Evolutionary conservation across 2,797 vertebrate species (phyloP).

Genomic region (Rachycentron canadum): DNA sequence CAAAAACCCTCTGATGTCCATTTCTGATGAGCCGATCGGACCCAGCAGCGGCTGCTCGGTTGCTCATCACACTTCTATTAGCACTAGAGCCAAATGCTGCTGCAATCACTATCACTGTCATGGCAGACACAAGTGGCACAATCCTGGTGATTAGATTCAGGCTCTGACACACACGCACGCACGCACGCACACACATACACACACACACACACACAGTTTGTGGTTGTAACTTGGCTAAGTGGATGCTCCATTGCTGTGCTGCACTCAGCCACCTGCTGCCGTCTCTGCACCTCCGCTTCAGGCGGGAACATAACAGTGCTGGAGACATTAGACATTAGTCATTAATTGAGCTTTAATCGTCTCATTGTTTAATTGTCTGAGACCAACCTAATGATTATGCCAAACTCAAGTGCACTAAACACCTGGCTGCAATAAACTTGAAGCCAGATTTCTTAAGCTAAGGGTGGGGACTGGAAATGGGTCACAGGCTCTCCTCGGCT

Average conservation of each 20-base stretch:
- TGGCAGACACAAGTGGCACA: constrained; percentile 71
- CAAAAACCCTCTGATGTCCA: constrained; percentile 54
- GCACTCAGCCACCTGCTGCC: constrained; percentile 78
- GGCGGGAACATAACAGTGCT: constrained; percentile 57
- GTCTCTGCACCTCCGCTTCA: constrained; percentile 53
- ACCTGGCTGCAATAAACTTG: constrained; percentile 75
- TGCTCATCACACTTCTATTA: constrained; percentile 72
- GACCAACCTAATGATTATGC: constrained; percentile 74
- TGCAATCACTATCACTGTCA: constrained; percentile 75
- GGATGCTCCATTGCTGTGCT: constrained; percentile 57
- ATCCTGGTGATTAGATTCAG: constrained; percentile 70
- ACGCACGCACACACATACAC: constrained; percentile 36
- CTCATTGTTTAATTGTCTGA: constrained; percentile 79
- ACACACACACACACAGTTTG: constrained; percentile 41
- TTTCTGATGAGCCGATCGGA: constrained; percentile 56
- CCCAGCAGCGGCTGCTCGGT: constrained; percentile 38
- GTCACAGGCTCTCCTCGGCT: constrained; percentile 51
- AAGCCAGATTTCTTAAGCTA: constrained; percentile 51
- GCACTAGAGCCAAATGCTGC: constrained; percentile 67
- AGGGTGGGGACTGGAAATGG: constrained; percentile 52
- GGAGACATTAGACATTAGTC: constrained; percentile 75
- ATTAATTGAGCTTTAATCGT: constrained; percentile 78
- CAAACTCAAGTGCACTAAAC: constrained; percentile 73
- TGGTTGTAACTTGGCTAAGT: constrained; percentile 71
- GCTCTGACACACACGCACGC: constrained; percentile 49